Evolutionary conservation across 2,888 invertebrate genomes (phyloP).

Genomic region (Eurytoma californica): DNA sequence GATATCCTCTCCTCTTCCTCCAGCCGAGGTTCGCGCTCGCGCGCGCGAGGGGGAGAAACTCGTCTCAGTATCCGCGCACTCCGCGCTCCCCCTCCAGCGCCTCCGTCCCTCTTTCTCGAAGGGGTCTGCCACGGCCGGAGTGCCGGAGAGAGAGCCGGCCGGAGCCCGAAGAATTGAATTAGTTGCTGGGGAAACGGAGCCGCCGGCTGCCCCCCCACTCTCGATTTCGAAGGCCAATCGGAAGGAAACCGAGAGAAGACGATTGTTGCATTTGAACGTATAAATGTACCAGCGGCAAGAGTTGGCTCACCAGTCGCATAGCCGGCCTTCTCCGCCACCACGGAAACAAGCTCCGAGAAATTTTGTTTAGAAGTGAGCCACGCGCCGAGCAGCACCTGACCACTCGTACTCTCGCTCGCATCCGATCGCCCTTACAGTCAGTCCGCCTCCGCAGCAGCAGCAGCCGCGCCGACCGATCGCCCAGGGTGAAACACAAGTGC

Average conservation of each 20-base stretch:
- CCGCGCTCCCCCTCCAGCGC: constrained; percentile 14
- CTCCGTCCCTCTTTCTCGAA: constrained; percentile 29
- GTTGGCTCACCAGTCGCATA: constrained; percentile 58
- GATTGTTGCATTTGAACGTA: constrained; percentile 73
- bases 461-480: too few relatives aligned
- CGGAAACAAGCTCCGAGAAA: constrained; percentile 3
- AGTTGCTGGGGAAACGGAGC: constrained; percentile 56
- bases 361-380: constrained; percentile 18
- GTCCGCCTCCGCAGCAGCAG: constrained; percentile 2
- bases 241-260: constrained; percentile 67
- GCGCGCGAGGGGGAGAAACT: too few relatives aligned
- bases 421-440: neutral
- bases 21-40: neutral
- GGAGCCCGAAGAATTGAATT: constrained; percentile 50
- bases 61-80: constrained; percentile 10
- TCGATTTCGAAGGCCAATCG: constrained; percentile 67
- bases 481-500: too few relatives aligned
- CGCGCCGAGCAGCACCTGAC: neutral
- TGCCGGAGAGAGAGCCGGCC: neutral
- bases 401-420: neutral
- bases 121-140: constrained; percentile 14
- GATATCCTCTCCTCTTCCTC: neutral
- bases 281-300: constrained; percentile 68
- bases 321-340: constrained; percentile 49
- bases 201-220: constrained; percentile 55